Percentiles rank a stretch among this genome's conserved stretches.
Conservation (phyloP, 2,797 vertebrate genomes). For the Nyctalus aviator region DNA sequence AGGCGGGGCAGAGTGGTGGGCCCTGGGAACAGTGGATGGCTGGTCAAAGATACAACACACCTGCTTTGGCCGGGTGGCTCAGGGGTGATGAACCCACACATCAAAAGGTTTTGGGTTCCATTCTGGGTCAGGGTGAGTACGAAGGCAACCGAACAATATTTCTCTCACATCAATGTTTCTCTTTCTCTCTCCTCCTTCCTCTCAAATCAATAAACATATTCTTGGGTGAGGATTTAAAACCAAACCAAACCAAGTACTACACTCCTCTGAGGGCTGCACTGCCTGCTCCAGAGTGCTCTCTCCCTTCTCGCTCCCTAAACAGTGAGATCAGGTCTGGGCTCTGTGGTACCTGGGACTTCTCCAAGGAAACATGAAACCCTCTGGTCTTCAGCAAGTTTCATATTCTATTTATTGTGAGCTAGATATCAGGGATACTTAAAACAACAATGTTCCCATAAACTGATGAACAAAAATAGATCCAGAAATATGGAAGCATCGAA, state of each 20-base stretch:
- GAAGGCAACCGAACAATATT: too few relatives aligned
- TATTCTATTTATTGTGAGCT: conserved; percentile 5
- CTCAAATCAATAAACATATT: too few relatives aligned
- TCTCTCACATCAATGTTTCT: too few relatives aligned
- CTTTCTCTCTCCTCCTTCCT: too few relatives aligned
- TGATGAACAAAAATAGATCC: too few relatives aligned
- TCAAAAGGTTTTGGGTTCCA: too few relatives aligned
- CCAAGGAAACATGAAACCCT: not conserved
- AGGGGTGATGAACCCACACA: too few relatives aligned
- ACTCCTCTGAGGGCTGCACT: not conserved
- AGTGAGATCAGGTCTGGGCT: not conserved
- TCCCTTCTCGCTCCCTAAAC: not conserved
- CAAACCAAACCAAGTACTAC: not conserved
- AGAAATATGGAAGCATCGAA: too few relatives aligned
- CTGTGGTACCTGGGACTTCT: not conserved
- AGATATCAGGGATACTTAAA: conserved; percentile 6
- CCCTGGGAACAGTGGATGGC: conserved; percentile 1
- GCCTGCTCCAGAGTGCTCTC: not conserved
- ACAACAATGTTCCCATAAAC: not conserved
- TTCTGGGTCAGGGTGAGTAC: too few relatives aligned
- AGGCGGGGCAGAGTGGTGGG: not conserved
- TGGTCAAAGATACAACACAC: not conserved
- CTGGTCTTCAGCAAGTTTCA: conserved; percentile 27
- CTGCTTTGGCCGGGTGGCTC: too few relatives aligned
- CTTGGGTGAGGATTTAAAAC: too few relatives aligned